Conservation (phyloP, 2,888 invertebrate genomes). For the Lithophane ornitopus region DNA sequence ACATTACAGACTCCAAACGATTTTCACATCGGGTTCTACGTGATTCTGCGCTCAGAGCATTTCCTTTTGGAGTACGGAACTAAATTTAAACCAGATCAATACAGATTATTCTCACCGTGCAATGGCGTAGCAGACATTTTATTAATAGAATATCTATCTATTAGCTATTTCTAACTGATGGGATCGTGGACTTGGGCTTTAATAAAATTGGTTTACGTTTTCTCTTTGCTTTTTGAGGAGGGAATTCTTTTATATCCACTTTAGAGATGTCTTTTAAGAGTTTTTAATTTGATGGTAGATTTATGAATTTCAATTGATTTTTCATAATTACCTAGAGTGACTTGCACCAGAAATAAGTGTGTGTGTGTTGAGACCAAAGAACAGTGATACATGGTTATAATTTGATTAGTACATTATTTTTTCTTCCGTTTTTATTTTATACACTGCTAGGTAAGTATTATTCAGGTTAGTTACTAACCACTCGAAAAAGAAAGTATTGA, state of each 20-base stretch:
- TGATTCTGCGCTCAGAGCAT: constrained; percentile 60
- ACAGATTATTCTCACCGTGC: constrained; percentile 78
- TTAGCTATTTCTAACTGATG: constrained; percentile 65
- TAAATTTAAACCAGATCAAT: constrained; percentile 88
- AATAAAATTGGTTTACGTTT: constrained; percentile 17
- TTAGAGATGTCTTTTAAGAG: constrained; percentile 7
- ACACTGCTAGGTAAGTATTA: no score
- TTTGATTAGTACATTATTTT: neutral
- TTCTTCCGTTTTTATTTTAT: neutral
- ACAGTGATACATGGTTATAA: neutral
- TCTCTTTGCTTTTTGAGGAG: neutral
- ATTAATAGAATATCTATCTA: constrained; percentile 80
- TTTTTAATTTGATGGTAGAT: constrained; percentile 8
- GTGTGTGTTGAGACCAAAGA: neutral
- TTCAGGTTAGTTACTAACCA: no score
- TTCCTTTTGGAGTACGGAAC: constrained; percentile 67
- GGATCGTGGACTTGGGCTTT: constrained; percentile 36
- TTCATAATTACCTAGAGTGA: no score
- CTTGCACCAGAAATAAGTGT: neutral
- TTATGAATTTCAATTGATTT: neutral
- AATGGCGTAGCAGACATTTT: constrained; percentile 81
- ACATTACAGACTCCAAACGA: constrained; percentile 59
- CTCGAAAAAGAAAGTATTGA: no score
- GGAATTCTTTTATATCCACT: neutral
- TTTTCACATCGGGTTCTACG: constrained; percentile 53